These are phyloP conservation scores for Falco biarmicus DNA, from an alignment of 2,797 vertebrate species.

Conservation along the genomic window DNA sequence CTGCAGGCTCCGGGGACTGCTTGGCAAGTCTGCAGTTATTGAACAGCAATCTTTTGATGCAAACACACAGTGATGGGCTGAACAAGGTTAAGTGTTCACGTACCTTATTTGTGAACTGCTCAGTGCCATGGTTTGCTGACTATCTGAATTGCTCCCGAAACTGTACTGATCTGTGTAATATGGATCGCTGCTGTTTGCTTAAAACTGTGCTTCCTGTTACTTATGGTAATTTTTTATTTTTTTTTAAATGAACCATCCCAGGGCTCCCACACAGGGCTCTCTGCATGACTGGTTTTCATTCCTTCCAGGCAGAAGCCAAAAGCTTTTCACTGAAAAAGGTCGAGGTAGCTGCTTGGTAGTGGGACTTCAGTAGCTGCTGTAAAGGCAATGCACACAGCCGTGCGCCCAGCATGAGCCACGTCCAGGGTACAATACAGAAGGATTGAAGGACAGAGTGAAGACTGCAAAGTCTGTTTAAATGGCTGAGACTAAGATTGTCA, in stretches of 20 bases:
- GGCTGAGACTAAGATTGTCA: background rate
- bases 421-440: background rate
- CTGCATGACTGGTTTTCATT: background rate
- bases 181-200: background rate
- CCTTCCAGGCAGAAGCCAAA: background rate
- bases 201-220: background rate
- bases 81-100: background rate
- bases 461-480: background rate
- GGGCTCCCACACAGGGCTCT: background rate
- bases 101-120: background rate
- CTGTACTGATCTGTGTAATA: background rate
- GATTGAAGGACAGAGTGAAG: background rate
- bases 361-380: background rate
- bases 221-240: background rate
- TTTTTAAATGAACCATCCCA: background rate
- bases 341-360: background rate
- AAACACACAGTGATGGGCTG: background rate
- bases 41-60: constrained; percentile 45
- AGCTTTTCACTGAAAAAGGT: background rate
- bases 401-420: fast-evolving
- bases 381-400: background rate
- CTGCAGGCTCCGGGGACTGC: constrained; percentile 34
- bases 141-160: background rate
- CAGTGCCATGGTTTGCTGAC: background rate
- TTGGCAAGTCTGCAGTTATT: constrained; percentile 35